phyloP scores from a whole-genome alignment of 2,113 vertebrate genomes.

The Murina feae region DNA sequence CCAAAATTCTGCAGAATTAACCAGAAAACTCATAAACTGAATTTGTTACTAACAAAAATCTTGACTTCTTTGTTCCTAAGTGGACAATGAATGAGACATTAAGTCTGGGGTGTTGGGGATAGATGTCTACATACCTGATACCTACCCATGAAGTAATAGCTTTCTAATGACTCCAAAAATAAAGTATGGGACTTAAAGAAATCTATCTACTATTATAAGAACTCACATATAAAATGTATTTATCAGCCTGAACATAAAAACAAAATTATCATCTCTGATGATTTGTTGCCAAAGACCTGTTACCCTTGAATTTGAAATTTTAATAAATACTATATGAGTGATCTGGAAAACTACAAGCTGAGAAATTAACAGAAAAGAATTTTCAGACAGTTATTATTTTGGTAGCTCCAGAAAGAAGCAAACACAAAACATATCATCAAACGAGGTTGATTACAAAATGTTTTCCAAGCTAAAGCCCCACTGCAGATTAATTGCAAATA shows the following conservation, averaged over 20 bases:
- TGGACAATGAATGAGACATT: background rate
- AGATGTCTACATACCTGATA: background rate
- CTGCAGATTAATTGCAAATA: background rate
- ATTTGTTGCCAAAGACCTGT: background rate
- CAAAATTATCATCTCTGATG: background rate
- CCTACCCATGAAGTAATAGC: background rate
- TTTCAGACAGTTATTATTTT: background rate
- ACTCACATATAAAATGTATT: background rate
- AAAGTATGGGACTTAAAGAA: background rate
- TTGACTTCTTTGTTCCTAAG: background rate
- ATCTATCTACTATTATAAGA: background rate
- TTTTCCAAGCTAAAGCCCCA: background rate
- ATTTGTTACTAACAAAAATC: background rate
- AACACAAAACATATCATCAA: background rate
- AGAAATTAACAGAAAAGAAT: background rate
- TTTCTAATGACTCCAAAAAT: background rate
- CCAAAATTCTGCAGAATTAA: background rate
- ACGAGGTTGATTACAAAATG: background rate
- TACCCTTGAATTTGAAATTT: background rate
- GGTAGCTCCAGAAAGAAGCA: background rate
- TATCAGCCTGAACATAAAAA: background rate
- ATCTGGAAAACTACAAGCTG: background rate
- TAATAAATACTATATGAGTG: background rate
- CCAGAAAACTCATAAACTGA: background rate
- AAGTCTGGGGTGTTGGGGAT: background rate